phyloP scores from a whole-genome alignment of 1,140 invertebrate species.

The Drosophila melanica region DNA sequence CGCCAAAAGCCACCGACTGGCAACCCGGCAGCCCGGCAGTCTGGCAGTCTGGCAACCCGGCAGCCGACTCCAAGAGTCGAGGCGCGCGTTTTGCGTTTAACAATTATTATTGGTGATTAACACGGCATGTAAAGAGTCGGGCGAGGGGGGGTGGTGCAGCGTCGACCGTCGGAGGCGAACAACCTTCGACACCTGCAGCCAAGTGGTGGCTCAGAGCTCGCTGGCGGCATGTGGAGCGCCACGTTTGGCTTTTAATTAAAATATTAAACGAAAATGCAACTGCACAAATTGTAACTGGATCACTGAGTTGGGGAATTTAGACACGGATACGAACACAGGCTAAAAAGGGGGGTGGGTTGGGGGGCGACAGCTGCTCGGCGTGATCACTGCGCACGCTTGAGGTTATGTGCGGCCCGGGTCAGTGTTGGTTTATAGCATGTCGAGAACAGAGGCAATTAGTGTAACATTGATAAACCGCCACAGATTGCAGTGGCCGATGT shows the following conservation, averaged over 20 bases:
- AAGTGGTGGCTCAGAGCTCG: constrained; percentile 1
- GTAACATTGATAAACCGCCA: constrained; percentile 35
- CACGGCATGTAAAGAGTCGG: constrained; percentile 72
- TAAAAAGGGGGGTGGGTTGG: neutral
- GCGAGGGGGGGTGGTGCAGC: neutral
- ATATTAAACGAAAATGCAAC: constrained; percentile 81
- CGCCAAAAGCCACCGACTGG: constrained; percentile 47
- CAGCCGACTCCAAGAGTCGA: constrained; percentile 23
- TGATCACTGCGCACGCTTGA: constrained; percentile 39
- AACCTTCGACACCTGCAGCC: constrained; percentile 80
- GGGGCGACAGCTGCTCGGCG: constrained; percentile 11
- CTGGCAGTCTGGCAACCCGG: constrained; percentile 15
- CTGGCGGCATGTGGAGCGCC: constrained; percentile 66
- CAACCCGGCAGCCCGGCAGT: constrained; percentile 21
- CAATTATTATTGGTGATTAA: constrained; percentile 83
- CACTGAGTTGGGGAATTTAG: constrained; percentile 9
- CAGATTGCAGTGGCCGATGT: constrained; percentile 1
- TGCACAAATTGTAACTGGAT: constrained; percentile 51
- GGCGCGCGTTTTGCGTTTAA: constrained; percentile 76
- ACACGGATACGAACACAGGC: neutral
- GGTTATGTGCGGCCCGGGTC: constrained; percentile 21
- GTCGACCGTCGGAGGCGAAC: constrained; percentile 38
- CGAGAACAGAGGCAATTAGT: constrained; percentile 49
- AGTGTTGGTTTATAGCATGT: constrained; percentile 35
- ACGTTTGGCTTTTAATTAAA: constrained; percentile 80